Percentiles rank a stretch among this genome's conserved stretches.
Evolutionary conservation across 2,888 invertebrate genomes (phyloP).

Genomic region (Pollenia amentaria): DNA sequence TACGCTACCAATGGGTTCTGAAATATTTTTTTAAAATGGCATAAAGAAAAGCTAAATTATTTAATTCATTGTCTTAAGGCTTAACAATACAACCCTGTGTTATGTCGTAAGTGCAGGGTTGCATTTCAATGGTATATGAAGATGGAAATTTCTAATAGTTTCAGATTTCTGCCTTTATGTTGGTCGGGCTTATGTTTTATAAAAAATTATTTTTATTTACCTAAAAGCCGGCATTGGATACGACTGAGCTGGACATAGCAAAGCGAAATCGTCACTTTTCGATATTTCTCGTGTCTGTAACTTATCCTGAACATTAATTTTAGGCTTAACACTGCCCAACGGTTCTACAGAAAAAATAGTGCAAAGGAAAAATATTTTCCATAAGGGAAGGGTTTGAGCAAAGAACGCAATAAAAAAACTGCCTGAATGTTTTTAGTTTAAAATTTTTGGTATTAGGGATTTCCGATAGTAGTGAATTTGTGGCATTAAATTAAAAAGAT

Average conservation of each 20-base stretch:
- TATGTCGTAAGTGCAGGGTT: slow-evolving; percentile 1
- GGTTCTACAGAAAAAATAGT: slow-evolving; percentile 82
- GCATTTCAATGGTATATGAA: neutral
- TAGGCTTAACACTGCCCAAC: slow-evolving; percentile 86
- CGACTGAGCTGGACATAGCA: slow-evolving; percentile 91
- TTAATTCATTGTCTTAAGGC: neutral
- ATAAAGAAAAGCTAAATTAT: neutral
- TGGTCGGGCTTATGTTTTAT: neutral
- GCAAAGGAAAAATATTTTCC: neutral
- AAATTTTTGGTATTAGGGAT: neutral
- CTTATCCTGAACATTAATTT: slow-evolving; percentile 90
- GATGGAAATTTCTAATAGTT: no score
- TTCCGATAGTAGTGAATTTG: neutral
- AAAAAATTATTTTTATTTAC: slow-evolving; percentile 82
- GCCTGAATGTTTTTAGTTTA: slow-evolving; percentile 49
- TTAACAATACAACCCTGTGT: slow-evolving; percentile 25
- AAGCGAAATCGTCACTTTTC: slow-evolving; percentile 86
- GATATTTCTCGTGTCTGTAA: slow-evolving; percentile 86
- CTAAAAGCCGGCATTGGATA: slow-evolving; percentile 91
- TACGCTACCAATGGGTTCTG: slow-evolving; percentile 87
- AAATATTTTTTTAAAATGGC: slow-evolving; percentile 49
- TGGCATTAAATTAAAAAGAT: slow-evolving; percentile 37
- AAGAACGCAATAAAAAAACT: slow-evolving; percentile 26
- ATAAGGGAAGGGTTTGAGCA: neutral
- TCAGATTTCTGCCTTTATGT: slow-evolving; percentile 42